phyloP scores from a whole-genome alignment of 2,797 vertebrate species.

The Channa striata region DNA sequence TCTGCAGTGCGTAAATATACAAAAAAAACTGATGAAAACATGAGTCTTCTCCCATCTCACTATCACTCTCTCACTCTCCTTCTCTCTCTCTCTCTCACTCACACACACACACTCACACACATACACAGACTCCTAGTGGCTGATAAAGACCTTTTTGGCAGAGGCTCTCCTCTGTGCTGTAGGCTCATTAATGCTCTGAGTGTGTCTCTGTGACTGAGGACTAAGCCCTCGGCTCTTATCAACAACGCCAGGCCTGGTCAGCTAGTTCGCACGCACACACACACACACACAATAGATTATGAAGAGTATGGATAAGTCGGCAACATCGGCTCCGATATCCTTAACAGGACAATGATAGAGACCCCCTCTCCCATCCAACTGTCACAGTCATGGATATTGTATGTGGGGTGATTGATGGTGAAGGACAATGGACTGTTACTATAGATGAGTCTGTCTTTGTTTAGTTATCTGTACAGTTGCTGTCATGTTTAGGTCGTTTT shows the following conservation, averaged over 20 bases:
- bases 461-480: slow-evolving; percentile 55
- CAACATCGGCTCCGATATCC: slow-evolving; percentile 74
- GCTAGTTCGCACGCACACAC: slow-evolving; percentile 9
- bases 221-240: slow-evolving; percentile 82
- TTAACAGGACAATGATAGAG: slow-evolving; percentile 76
- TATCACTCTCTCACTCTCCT: not conserved
- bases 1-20: slow-evolving; percentile 9
- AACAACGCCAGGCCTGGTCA: slow-evolving; percentile 76
- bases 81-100: slow-evolving; percentile 1
- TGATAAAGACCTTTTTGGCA: slow-evolving; percentile 81
- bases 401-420: slow-evolving; percentile 22
- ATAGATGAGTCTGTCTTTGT: slow-evolving; percentile 65
- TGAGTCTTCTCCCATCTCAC: slow-evolving; percentile 1
- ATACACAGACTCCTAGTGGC: slow-evolving; percentile 45
- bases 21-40: slow-evolving; percentile 4
- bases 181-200: slow-evolving; percentile 81
- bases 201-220: slow-evolving; percentile 78
- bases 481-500: slow-evolving; percentile 50
- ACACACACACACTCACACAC: slow-evolving; percentile 38
- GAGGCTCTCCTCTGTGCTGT: slow-evolving; percentile 70
- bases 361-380: slow-evolving; percentile 46
- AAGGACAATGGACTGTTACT: slow-evolving; percentile 23
- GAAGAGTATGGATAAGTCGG: slow-evolving; percentile 75
- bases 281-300: slow-evolving; percentile 70
- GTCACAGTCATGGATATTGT: slow-evolving; percentile 56